Conservation (phyloP, 2,888 invertebrate genomes). For the Stenodema calcarata region DNA sequence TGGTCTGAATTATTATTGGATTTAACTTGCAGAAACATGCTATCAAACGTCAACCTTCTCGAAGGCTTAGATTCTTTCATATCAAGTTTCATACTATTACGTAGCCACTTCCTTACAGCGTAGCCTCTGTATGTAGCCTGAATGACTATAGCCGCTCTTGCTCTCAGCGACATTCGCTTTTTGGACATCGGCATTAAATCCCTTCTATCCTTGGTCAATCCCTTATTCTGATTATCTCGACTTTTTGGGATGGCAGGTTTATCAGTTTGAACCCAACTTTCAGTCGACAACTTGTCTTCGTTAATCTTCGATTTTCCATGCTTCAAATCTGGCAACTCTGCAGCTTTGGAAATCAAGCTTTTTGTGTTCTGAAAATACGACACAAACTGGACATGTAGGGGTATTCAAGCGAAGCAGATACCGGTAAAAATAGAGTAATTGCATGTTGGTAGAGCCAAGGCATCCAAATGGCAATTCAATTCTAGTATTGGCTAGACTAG, state of each 20-base stretch:
- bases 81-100: background rate
- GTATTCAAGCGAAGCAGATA: no score
- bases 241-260: background rate
- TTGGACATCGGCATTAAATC: background rate
- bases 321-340: background rate
- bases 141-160: slow-evolving; percentile 46
- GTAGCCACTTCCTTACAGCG: slow-evolving; percentile 1
- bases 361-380: background rate
- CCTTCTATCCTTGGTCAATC: background rate
- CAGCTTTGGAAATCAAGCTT: background rate
- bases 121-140: slow-evolving; percentile 51
- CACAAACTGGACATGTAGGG: no score
- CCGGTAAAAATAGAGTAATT: no score
- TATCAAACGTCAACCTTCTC: background rate
- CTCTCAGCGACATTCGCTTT: slow-evolving; percentile 25
- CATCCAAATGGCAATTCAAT: no score
- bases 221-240: background rate
- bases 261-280: background rate
- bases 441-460: no score
- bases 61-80: background rate
- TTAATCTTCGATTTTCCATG: background rate
- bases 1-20: background rate
- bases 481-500: no score
- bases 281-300: background rate
- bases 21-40: background rate